Evolutionary conservation across 2,113 vertebrate genomes (phyloP).

Genomic region (Ciconia stormi): DNA sequence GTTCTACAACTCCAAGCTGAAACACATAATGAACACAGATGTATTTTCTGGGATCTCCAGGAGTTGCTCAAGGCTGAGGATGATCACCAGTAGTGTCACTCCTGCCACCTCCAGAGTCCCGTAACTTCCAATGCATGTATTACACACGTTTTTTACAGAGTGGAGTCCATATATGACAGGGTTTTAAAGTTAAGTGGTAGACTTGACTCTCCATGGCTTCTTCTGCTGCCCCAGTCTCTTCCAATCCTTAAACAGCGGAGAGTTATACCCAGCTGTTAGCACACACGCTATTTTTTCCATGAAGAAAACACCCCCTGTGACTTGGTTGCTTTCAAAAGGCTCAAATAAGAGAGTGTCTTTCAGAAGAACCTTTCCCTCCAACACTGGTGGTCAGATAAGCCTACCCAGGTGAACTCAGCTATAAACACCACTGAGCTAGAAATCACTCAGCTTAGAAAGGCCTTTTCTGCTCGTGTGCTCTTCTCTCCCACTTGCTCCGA

Average conservation of each 20-base stretch:
- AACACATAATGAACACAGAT: accelerated
- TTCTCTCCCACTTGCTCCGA: background rate
- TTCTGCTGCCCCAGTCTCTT: background rate
- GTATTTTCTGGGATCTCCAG: background rate
- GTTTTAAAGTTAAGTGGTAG: background rate
- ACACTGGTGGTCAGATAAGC: background rate
- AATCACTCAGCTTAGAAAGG: background rate
- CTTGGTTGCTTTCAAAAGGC: background rate
- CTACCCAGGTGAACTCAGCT: background rate
- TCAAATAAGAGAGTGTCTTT: background rate
- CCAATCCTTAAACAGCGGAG: accelerated
- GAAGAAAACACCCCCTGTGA: background rate
- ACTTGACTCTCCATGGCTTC: background rate
- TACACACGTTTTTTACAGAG: background rate
- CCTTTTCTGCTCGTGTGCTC: background rate
- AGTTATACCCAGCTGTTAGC: background rate
- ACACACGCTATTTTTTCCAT: background rate
- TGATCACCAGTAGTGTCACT: background rate
- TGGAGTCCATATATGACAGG: background rate
- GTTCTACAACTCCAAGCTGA: background rate
- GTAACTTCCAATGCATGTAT: background rate
- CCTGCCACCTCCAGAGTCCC: background rate
- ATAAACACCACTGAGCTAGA: background rate
- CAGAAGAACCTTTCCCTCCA: background rate
- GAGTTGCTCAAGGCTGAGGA: background rate